Evolutionary conservation across 2,888 invertebrate genomes (phyloP), one percentile per base, ranked within the genome.

Genomic region (Tetranychus truncatus): DNA sequence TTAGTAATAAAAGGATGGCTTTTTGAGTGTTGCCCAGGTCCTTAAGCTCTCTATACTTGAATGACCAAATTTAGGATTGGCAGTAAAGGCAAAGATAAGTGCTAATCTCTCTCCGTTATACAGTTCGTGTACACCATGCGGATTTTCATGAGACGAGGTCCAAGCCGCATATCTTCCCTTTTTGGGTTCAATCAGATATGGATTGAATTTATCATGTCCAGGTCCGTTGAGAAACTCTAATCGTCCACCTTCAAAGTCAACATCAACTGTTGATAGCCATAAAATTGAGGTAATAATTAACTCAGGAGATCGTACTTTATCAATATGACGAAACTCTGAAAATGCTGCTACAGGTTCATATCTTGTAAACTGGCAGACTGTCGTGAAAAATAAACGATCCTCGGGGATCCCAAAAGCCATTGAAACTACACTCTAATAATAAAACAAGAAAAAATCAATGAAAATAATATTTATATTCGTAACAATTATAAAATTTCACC

Each of bases 211-310:
- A 5, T 65, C 73, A 55, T 21, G 7, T 20, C 73, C 73, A 11
- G 69, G 69, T n/a, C 72, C 72, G 15, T 21, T 73, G 4, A 73
- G 45, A 73, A 73, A 73, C 34, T 73, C 73, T 55, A 65, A 15
- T 73, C 73, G 21, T n/a, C 73, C 73, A 65, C 73, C 73, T 4
- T 20, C 24, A n/a, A 73, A 73, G 21, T 73, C 55, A n/a, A n/a
- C 24, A 24, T 73, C 73, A 20, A 73, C 73, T n/a, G 73, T 73
- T 20, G 73, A 73, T 8, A 73, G 65, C 73, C 73, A 73, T 65
- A 73, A 44, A 24, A 73, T 73, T 9, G 73, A 34, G 18, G 73
- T 73, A 9, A 73, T 65, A 24, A 73, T 73, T 4, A 73, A 34
- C 11, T 66, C 24, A 11, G 73, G 73, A 9, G 73, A 73, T 24